Base-by-base conservation (phyloP, 2,888 invertebrate species). In the Lycophotia porphyrea region DNA sequence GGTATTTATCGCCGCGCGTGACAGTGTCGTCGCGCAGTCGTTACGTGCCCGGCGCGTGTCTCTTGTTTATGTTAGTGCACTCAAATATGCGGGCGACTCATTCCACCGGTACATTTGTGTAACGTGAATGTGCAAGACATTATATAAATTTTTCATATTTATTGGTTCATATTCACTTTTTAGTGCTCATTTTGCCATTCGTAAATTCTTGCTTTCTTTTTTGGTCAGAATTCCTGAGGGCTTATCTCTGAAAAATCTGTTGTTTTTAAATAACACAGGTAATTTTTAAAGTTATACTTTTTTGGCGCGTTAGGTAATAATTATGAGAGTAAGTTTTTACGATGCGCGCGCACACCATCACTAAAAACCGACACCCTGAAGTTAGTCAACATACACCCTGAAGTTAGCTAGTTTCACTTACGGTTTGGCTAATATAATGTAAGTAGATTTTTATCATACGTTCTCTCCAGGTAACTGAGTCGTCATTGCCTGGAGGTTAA, bases 51-150 rank as follows among this genome's bases (percentile, higher is more conserved):
- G 44, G 18, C 60, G 44, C 42, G 27, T 49, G 42, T 13, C n/a
- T 58, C 66, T 70, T 82, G 78, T 85, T 76, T 73, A 78, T 73
- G 82, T 71, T 71, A 75, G 61, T 87, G 78, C 71, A 71, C 76
- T 77, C 72, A 76, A 80, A 78, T 80, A 87, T 81, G 85, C 77
- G 70, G 75, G 27, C 71, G 70, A 80, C 44, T 84, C 77, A 84
- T 74, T 63, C 47, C 63, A 11, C 63, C 36, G 31, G n/a, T 58
- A 76, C 71, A 49, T 63, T 24, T 36, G 36, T 60, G 39, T 64
- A 58, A 65, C 73, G 58, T 69, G 27, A 60, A 74, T 76, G 44
- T 63, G 39, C 49, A 39, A 49, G 31, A 71, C 71, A 42, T 74
- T 47, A 80, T 77, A 71, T 58, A 63, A 52, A 69, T 49, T 15